A percentile compares a stretch with the other conserved stretches of the same genome.
Evolutionary conservation across 2,888 invertebrate genomes (phyloP).

Genomic region (Eulithis testata): DNA sequence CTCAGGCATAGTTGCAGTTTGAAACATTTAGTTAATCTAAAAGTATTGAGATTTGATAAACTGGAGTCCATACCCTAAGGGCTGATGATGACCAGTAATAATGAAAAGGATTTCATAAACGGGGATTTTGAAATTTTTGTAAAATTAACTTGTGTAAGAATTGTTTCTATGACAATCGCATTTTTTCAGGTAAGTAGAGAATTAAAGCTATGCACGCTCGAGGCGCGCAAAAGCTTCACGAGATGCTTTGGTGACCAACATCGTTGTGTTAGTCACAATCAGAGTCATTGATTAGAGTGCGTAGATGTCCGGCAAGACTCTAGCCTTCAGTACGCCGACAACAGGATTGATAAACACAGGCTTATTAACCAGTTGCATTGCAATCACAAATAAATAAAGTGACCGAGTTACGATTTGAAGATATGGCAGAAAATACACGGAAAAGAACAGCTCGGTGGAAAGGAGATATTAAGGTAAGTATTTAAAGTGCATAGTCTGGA

Average conservation of each 20-base stretch:
- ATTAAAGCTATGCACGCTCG: conserved; percentile 9
- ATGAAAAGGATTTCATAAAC: too few relatives aligned
- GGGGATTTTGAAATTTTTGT: too few relatives aligned
- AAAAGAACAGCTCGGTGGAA: conserved; percentile 13
- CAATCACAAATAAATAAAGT: conserved; percentile 30
- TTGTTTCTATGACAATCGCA: too few relatives aligned
- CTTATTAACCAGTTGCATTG: conserved; percentile 34
- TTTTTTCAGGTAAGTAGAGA: conserved; percentile 7
- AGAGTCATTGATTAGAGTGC: conserved; percentile 49
- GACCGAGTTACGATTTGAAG: conserved; percentile 26
- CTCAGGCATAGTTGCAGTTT: too few relatives aligned
- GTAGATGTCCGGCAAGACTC: conserved; percentile 54
- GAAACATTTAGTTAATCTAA: too few relatives aligned
- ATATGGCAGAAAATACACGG: conserved; percentile 38
- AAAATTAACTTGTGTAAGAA: too few relatives aligned
- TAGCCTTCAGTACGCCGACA: conserved; percentile 52
- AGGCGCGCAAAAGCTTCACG: conserved; percentile 45
- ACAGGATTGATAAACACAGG: conserved; percentile 50
- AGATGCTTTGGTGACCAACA: conserved; percentile 45
- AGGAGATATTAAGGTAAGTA: conserved; percentile 22
- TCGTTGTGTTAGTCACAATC: conserved; percentile 44
- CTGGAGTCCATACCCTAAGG: too few relatives aligned
- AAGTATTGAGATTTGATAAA: too few relatives aligned
- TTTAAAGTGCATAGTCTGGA: not conserved
- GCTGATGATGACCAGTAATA: too few relatives aligned